Evolutionary conservation across 1,140 invertebrate genomes (phyloP), one percentile per base, ranked within the genome.

Genomic region (Drosophila sp.): DNA sequence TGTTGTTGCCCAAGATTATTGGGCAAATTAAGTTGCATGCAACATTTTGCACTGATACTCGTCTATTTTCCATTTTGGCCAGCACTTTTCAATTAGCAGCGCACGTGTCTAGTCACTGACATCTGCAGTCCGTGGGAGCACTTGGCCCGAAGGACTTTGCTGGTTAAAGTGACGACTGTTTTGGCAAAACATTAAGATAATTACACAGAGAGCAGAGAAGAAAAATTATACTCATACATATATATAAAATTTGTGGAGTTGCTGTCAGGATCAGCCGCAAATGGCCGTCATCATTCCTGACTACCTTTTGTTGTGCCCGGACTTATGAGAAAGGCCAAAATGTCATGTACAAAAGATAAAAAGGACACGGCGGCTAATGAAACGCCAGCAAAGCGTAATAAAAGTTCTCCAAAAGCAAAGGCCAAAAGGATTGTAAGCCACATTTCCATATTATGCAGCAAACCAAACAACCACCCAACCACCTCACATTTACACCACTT

Each of bases 331-430:
- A 87, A 81, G 81, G 81, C 82, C 81, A 80, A 81, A 86, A 86
- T 86, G 81, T 86, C 81, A 78, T 86, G 81, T 87, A 81, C 81
- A 87, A 86, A 80, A 86, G 81, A 86, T 86, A 86, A 86, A 86
- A 86, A 87, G 81, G 81, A 80, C 77, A 80, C 75, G 66, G 74
- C 66, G 71, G 82, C 81, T 87, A 86, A 86, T 86, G 82, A 77
- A 83, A 84, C 78, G 69, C 51, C 69, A 77, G 71, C 76, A 58
- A 66, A 57, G 62, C 63, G 38, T 51, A 63, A 71, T 58, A 48
- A 50, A 43, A 62, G 58, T 77, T 72, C 61, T 34, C 29, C 46
- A 54, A 40, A 40, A 46, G 41, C 74, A 43, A 70, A 40, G 54
- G 13, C 54, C 61, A 87, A 87, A 86, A 86, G 81, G 81, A 79